Percentiles rank a stretch among this genome's conserved stretches.
Evolutionary conservation across 2,113 vertebrate species (phyloP).

Genomic region (Rallus limicola): DNA sequence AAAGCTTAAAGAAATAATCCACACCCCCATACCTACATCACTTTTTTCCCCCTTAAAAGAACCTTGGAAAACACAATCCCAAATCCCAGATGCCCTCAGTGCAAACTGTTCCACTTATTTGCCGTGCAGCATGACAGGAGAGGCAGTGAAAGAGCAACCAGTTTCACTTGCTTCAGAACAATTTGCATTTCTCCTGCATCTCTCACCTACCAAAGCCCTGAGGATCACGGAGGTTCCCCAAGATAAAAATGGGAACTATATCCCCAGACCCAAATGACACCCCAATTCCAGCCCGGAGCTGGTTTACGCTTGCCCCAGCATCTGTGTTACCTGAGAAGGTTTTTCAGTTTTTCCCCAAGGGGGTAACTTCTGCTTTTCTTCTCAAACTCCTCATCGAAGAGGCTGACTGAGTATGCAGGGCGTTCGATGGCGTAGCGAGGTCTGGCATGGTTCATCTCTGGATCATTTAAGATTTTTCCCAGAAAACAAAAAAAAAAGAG

Average conservation of each 20-base stretch:
- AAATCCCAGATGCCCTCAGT: neutral
- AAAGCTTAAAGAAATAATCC: neutral
- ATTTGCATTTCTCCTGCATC: neutral
- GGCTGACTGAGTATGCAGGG: slow-evolving; percentile 80
- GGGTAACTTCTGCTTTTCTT: slow-evolving; percentile 87
- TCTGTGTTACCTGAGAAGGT: slow-evolving; percentile 83
- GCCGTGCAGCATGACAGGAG: neutral
- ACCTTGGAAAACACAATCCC: neutral
- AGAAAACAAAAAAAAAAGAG: neutral
- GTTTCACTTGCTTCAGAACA: neutral
- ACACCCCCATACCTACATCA: neutral
- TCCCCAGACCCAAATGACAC: neutral
- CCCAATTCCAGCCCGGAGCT: neutral
- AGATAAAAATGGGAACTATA: neutral
- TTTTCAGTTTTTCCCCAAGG: slow-evolving; percentile 82
- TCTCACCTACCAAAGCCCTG: neutral
- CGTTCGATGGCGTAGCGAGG: slow-evolving; percentile 87
- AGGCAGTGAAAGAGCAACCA: neutral
- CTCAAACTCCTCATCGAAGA: slow-evolving; percentile 89
- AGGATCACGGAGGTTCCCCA: neutral
- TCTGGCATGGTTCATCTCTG: slow-evolving; percentile 78
- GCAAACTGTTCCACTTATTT: neutral
- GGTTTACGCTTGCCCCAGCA: neutral
- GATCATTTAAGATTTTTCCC: slow-evolving; percentile 26
- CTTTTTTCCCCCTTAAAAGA: neutral